Conservation (phyloP, 2,797 vertebrate species). For the Coregonus ussuriensis region DNA sequence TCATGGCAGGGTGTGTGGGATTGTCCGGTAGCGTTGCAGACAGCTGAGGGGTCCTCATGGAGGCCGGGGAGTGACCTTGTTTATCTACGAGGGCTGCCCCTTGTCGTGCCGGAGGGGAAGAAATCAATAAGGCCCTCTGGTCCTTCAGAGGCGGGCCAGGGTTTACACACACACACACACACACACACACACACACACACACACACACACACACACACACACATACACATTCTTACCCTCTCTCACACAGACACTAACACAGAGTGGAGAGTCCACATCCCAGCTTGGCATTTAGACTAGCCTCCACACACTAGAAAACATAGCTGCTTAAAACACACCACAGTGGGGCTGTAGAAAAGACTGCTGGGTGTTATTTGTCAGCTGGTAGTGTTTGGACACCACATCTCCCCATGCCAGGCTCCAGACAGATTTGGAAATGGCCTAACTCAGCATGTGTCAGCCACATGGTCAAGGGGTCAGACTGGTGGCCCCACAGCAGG, state of each 20-base stretch:
- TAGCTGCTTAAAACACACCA: slow-evolving; percentile 19
- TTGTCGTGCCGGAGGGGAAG: slow-evolving; percentile 68
- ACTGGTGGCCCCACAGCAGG: slow-evolving; percentile 23
- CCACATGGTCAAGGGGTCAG: slow-evolving; percentile 13
- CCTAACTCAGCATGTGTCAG: slow-evolving; percentile 36
- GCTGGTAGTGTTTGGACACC: slow-evolving; percentile 3
- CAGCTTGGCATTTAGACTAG: slow-evolving; percentile 52
- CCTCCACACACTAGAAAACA: slow-evolving; percentile 56
- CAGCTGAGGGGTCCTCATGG: slow-evolving; percentile 66
- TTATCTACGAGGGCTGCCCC: slow-evolving; percentile 73
- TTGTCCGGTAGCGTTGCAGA: slow-evolving; percentile 51
- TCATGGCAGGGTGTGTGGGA: slow-evolving; percentile 44
- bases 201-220: slow-evolving; percentile 39
- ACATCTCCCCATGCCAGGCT: not conserved
- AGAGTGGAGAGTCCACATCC: slow-evolving; percentile 16
- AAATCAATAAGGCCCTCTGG: slow-evolving; percentile 75
- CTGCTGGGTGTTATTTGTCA: not conserved
- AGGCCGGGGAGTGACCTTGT: slow-evolving; percentile 72
- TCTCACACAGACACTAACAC: slow-evolving; percentile 24
- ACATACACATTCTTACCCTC: slow-evolving; percentile 67
- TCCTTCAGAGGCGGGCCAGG: slow-evolving; percentile 65
- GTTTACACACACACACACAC: slow-evolving; percentile 57
- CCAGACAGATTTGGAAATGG: slow-evolving; percentile 28
- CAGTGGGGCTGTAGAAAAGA: slow-evolving; percentile 2
- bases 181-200: slow-evolving; percentile 61